These are phyloP conservation scores for Xyrauchen texanus DNA, from an alignment of 2,113 vertebrate genomes.

Conservation along the genomic window DNA sequence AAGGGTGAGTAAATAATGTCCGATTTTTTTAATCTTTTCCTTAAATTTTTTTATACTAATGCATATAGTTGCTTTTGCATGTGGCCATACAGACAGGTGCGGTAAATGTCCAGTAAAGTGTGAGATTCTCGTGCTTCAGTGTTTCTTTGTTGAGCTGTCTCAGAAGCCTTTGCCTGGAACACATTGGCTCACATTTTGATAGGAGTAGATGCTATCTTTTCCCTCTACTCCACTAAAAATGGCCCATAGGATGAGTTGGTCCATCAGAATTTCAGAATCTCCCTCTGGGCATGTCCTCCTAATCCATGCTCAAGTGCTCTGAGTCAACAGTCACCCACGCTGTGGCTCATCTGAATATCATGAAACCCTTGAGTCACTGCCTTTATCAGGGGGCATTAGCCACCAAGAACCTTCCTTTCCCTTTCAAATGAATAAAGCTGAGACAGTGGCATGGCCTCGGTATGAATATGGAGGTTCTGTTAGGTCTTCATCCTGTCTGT, in stretches of 20 bases:
- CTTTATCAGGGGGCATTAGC: constrained; percentile 24
- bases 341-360: constrained; percentile 77
- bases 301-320: constrained; percentile 67
- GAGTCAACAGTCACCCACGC: constrained; percentile 65
- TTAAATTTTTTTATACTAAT: not conserved
- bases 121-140: constrained; percentile 19
- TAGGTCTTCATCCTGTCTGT: not conserved
- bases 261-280: constrained; percentile 70
- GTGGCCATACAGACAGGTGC: not conserved
- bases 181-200: constrained; percentile 32
- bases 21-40: no score
- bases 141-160: constrained; percentile 37
- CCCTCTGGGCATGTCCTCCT: constrained; percentile 71
- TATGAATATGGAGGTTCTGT: constrained; percentile 47
- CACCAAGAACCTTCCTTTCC: constrained; percentile 44
- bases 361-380: constrained; percentile 60
- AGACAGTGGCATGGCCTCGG: not conserved
- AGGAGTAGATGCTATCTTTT: constrained; percentile 25
- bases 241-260: constrained; percentile 64
- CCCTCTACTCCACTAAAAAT: constrained; percentile 44
- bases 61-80: not conserved
- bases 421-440: constrained; percentile 27
- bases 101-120: constrained; percentile 8
- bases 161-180: constrained; percentile 29
- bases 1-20: no score